A percentile compares a stretch with the other conserved stretches of the same genome.
These are phyloP conservation scores for Ophion ventricosus DNA, from an alignment of 2,888 invertebrate species.

Conservation along the genomic window DNA sequence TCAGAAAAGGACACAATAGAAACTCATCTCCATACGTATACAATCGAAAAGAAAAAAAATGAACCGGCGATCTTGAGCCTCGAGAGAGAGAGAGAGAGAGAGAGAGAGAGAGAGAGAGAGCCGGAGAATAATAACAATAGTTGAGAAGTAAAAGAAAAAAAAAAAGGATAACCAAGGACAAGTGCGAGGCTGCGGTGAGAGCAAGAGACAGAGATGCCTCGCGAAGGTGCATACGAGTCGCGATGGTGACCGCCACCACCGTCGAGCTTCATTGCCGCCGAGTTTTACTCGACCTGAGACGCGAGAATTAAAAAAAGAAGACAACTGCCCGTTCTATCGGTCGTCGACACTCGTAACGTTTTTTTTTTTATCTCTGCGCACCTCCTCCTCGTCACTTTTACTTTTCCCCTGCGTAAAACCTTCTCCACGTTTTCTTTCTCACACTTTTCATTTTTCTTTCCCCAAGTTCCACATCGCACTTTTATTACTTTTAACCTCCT, in stretches of 20 bases:
- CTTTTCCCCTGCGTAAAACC: conserved; percentile 4
- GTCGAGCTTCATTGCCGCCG: conserved; percentile 46
- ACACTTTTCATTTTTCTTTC: background rate
- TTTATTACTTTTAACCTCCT: too few relatives aligned
- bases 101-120: conserved; percentile 23
- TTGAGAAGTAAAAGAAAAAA: background rate
- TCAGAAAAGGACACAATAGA: conserved; percentile 2
- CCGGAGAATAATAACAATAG: conserved; percentile 40
- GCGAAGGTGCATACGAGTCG: conserved; percentile 51
- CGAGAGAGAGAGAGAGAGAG: conserved; percentile 26
- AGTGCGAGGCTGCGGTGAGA: conserved; percentile 42
- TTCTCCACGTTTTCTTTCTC: background rate
- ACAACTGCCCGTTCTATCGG: conserved; percentile 20
- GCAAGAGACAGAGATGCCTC: conserved; percentile 34
- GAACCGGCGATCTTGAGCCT: conserved; percentile 12
- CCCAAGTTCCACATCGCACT: background rate
- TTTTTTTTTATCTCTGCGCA: conserved; percentile 5
- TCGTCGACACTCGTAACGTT: conserved; percentile 25
- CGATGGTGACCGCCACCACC: conserved; percentile 56
- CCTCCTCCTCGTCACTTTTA: background rate
- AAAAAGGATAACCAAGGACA: conserved; percentile 44
- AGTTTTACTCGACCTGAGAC: conserved; percentile 34
- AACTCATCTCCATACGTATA: background rate
- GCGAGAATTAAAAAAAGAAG: conserved; percentile 30
- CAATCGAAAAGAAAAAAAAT: conserved; percentile 11